phyloP scores from a whole-genome alignment of 1,140 invertebrate genomes.

The Cotesia vestalis region DNA sequence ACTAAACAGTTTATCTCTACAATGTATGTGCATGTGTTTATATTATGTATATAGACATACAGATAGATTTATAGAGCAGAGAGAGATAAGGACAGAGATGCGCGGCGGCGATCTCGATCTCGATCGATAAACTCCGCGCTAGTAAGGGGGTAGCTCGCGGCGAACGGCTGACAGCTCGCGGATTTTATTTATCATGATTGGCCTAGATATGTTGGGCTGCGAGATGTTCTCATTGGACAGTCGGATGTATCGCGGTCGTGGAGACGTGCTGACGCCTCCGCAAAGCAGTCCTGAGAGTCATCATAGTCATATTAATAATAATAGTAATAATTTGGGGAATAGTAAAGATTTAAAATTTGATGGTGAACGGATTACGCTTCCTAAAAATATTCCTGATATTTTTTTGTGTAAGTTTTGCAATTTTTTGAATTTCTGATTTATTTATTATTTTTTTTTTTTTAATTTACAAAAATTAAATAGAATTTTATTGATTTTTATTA shows the following conservation, averaged over 20 bases:
- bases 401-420: conserved; percentile 73
- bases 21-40: too few relatives aligned
- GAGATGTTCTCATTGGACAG: conserved; percentile 49
- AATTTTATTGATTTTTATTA: too few relatives aligned
- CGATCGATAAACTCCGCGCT: conserved; percentile 17
- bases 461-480: too few relatives aligned
- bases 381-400: conserved; percentile 72
- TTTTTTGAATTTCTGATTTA: too few relatives aligned
- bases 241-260: conserved; percentile 47
- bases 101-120: not conserved
- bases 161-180: too few relatives aligned
- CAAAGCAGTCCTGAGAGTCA: conserved; percentile 61
- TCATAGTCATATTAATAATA: conserved; percentile 37
- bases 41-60: too few relatives aligned
- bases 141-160: not conserved
- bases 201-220: conserved; percentile 52
- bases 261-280: conserved; percentile 59
- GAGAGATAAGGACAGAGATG: conserved; percentile 16
- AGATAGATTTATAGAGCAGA: too few relatives aligned
- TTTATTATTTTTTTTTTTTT: too few relatives aligned
- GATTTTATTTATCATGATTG: conserved; percentile 35
- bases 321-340: conserved; percentile 44
- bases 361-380: conserved; percentile 49
- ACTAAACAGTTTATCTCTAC: too few relatives aligned
- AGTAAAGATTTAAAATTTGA: conserved; percentile 66